Evolutionary conservation across 1,140 invertebrate genomes (phyloP).

Genomic region (Tetramorium alpestre): DNA sequence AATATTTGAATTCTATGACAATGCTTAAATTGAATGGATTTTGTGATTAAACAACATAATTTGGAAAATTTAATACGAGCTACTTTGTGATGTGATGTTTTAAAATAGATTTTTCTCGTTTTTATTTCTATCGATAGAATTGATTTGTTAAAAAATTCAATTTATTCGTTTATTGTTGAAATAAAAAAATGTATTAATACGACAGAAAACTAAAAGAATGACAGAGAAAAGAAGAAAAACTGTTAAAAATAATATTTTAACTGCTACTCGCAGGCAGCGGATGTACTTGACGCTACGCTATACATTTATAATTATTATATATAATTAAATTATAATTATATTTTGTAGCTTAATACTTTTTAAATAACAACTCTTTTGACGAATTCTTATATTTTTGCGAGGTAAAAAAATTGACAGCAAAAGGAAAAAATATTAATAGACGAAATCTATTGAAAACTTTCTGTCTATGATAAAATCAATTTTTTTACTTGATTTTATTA

Average conservation of each 20-base stretch:
- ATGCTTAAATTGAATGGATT: no score
- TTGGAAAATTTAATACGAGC: neutral
- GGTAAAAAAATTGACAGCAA: neutral
- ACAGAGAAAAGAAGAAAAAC: no score
- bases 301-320: neutral
- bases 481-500: neutral
- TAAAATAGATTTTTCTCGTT: neutral
- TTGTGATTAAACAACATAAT: neutral
- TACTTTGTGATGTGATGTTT: neutral
- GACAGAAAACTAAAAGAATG: no score
- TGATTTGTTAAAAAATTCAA: no score
- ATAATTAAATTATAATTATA: neutral
- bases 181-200: no score
- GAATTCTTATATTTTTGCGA: neutral
- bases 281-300: no score
- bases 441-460: neutral
- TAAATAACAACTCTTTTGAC: neutral
- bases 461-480: neutral
- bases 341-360: neutral
- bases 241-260: neutral
- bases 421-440: neutral
- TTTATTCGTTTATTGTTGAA: no score
- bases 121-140: no score
- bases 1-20: neutral
- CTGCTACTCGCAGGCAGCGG: neutral